phyloP scores from a whole-genome alignment of 2,888 invertebrate species.

The Lasioglossum vierecki region DNA sequence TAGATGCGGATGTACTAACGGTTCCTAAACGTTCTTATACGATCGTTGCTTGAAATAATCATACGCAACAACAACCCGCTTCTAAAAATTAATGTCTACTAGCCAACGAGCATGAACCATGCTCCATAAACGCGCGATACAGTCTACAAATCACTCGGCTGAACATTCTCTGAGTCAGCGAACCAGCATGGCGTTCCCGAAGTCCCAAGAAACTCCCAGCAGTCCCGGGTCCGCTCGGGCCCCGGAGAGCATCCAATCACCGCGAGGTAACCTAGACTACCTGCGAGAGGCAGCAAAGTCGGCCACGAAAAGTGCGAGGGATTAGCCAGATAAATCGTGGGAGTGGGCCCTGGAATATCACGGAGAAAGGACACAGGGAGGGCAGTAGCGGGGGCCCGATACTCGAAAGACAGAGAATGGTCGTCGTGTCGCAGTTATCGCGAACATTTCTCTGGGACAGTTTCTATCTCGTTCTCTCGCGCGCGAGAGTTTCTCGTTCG shows the following conservation, averaged over 20 bases:
- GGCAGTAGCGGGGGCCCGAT: conserved; percentile 33
- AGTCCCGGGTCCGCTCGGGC: conserved; percentile 14
- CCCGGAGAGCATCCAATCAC: conserved; percentile 26
- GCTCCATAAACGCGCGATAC: neutral
- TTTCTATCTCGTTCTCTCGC: conserved; percentile 57
- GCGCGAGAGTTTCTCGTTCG: conserved; percentile 25
- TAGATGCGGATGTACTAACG: neutral
- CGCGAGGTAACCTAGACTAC: conserved; percentile 34
- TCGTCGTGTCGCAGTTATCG: conserved; percentile 69
- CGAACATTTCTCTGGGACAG: conserved; percentile 72
- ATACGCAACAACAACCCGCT: neutral
- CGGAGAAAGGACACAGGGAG: conserved; percentile 48
- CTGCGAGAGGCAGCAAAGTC: conserved; percentile 28
- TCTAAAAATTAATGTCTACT: neutral
- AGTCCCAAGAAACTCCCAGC: conserved; percentile 5
- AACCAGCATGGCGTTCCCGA: neutral
- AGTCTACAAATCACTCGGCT: neutral
- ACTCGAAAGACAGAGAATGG: conserved; percentile 33
- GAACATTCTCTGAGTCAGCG: neutral
- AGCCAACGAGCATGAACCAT: neutral
- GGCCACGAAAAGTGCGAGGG: conserved; percentile 64
- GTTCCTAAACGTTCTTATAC: neutral
- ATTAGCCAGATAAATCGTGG: conserved; percentile 72
- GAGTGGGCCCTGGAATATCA: conserved; percentile 52
- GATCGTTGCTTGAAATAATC: too few relatives aligned